A percentile compares a stretch with the other conserved stretches of the same genome.
Evolutionary conservation across 2,888 invertebrate species (phyloP).

Genomic region (Ectemnius cavifrons): DNA sequence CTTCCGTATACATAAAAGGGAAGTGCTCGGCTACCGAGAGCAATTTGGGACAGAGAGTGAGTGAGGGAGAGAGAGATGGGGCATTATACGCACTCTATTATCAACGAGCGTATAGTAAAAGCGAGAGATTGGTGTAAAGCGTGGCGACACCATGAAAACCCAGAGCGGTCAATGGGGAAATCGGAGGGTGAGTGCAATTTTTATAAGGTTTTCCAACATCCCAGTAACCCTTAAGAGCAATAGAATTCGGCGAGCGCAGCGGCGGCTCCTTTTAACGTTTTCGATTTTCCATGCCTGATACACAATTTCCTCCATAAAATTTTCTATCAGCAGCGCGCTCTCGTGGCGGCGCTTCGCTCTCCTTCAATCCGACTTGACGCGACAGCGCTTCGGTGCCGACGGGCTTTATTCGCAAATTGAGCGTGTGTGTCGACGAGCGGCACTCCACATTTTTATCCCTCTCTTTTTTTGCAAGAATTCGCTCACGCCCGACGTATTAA

Average conservation of each 20-base stretch:
- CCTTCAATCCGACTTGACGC: too few relatives aligned
- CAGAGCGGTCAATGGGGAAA: not conserved
- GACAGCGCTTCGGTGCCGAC: too few relatives aligned
- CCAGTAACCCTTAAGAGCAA: conserved; percentile 23
- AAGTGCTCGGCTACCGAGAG: too few relatives aligned
- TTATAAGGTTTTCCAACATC: not conserved
- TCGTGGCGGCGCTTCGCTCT: too few relatives aligned
- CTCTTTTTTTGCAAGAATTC: too few relatives aligned
- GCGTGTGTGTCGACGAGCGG: too few relatives aligned
- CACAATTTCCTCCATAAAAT: conserved; percentile 32
- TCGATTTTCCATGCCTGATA: conserved; percentile 35
- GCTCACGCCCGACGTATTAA: too few relatives aligned
- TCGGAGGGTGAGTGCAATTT: not conserved
- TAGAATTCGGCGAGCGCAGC: conserved; percentile 16
- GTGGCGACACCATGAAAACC: not conserved
- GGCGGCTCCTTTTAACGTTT: conserved; percentile 26
- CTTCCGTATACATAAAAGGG: too few relatives aligned
- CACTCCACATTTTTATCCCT: too few relatives aligned
- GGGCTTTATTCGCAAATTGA: too few relatives aligned
- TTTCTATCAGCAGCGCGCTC: conserved; percentile 11
- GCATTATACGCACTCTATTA: not conserved
- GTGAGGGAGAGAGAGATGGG: not conserved
- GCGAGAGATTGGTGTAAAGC: conserved; percentile 2
- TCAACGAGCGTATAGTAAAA: conserved; percentile 4
- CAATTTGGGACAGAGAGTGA: not conserved